phyloP scores from a whole-genome alignment of 2,797 vertebrate species.

The Pygocentrus nattereri region DNA sequence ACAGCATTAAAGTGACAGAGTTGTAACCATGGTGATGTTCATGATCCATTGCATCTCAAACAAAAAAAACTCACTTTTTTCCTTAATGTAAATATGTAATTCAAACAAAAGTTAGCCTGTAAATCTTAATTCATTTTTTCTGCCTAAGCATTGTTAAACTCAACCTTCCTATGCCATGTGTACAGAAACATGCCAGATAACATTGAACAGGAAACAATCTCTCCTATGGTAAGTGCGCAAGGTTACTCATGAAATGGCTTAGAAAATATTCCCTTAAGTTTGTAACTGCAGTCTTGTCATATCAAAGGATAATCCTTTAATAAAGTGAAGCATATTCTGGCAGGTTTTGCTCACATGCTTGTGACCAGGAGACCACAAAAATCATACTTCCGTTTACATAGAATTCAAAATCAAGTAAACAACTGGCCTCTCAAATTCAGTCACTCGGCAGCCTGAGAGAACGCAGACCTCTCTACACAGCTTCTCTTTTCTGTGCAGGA shows the following conservation, averaged over 20 bases:
- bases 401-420: conserved; percentile 45
- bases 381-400: conserved; percentile 24
- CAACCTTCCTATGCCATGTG: conserved; percentile 42
- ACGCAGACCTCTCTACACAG: conserved; percentile 17
- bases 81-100: conserved; percentile 21
- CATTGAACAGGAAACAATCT: conserved; percentile 37
- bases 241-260: conserved; percentile 46
- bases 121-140: conserved; percentile 28
- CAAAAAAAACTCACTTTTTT: conserved; percentile 32
- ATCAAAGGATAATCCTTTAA: conserved; percentile 26
- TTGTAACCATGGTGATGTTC: conserved; percentile 78
- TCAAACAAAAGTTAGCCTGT: conserved; percentile 27
- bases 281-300: conserved; percentile 10
- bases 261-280: conserved; percentile 8
- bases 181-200: conserved; percentile 39
- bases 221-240: conserved; percentile 40
- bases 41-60: conserved; percentile 76
- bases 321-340: conserved; percentile 13
- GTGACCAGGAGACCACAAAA: conserved; percentile 30
- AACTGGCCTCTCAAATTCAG: conserved; percentile 24
- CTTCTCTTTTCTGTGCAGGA: not conserved
- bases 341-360: conserved; percentile 25
- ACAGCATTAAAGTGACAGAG: conserved; percentile 85
- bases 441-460: conserved; percentile 10
- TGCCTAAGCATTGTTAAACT: conserved; percentile 31